Evolutionary conservation across 2,797 vertebrate genomes (phyloP), one percentile per base, ranked within the genome.

Genomic region (Coregonus ussuriensis): DNA sequence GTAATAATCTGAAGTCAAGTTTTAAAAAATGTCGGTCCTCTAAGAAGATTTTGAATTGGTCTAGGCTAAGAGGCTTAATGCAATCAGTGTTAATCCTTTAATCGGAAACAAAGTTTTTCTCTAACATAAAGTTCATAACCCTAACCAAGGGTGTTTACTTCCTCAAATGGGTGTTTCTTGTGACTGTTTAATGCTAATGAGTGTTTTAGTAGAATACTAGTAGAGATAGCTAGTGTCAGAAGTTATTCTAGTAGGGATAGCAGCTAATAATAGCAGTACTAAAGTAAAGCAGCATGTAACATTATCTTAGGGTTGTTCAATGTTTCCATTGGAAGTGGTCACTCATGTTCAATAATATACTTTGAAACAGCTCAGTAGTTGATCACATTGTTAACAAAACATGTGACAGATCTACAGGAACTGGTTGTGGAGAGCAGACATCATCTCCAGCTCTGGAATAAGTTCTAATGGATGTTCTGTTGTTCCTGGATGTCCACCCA

Each of bases 401-500:
- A 56, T 56, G 53, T 56, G 53, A 62, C 56, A 62, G 2, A 3
- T 62, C n/a, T 21, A 62, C n/a, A 7, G 56, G 79, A 52, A 9
- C 85, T 88, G 79, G 84, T 72, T 77, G 15, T 81, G 78, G 79
- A 65, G 80, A 79, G 89, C 86, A 77, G 62, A 82, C 79, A 87
- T 74, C 65, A 88, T 90, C 91, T 92, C 92, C 89, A 88, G 63
- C 51, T 76, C 47, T 41, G 31, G 33, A 51, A 56, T 83, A 86
- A 82, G 80, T 52, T 82, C 25, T 72, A 78, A 73, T 83, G 63
- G 47, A 77, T 37, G 73, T 75, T 87, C 81, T 86, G 85, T 86
- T 78, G 83, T 86, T 88, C 79, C 88, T 86, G 83, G 89, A 89
- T 82, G 77, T 79, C 80, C 84, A 75, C 83, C 77, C 88, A 88